phyloP scores from a whole-genome alignment of 2,797 vertebrate genomes.

The Vultur gryphus region DNA sequence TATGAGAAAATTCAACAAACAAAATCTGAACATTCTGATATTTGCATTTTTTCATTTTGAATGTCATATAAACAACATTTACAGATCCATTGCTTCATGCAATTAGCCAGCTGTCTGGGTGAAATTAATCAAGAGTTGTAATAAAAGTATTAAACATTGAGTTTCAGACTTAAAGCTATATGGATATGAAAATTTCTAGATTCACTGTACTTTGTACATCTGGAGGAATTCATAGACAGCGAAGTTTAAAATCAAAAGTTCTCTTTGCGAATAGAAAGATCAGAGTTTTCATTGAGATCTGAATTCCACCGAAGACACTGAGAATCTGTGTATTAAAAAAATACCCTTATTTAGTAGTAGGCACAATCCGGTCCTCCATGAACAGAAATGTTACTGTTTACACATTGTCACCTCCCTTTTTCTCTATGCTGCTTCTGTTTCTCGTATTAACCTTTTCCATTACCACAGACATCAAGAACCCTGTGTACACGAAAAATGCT shows the following conservation, averaged over 20 bases:
- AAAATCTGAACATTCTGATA: neutral
- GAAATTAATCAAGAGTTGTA: constrained; percentile 2
- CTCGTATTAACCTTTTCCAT: neutral
- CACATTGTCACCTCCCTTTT: neutral
- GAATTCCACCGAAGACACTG: neutral
- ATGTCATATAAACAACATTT: neutral
- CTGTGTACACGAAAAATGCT: neutral
- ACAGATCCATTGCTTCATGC: neutral
- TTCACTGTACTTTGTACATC: neutral
- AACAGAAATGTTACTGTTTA: neutral
- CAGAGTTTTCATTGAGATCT: neutral
- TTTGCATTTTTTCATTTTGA: neutral
- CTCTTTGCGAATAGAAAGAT: neutral
- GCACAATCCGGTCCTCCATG: neutral
- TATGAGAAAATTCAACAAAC: neutral
- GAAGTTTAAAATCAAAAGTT: neutral
- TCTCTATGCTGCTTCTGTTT: neutral
- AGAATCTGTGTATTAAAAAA: neutral
- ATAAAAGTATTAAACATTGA: neutral
- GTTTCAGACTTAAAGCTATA: neutral
- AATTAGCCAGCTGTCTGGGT: neutral
- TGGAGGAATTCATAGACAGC: neutral
- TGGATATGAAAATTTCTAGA: neutral
- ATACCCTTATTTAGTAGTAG: neutral
- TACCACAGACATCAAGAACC: neutral